Evolutionary conservation across 2,113 vertebrate genomes (phyloP), one percentile per base, ranked within the genome.

Genomic region (Peromyscus maniculatus): DNA sequence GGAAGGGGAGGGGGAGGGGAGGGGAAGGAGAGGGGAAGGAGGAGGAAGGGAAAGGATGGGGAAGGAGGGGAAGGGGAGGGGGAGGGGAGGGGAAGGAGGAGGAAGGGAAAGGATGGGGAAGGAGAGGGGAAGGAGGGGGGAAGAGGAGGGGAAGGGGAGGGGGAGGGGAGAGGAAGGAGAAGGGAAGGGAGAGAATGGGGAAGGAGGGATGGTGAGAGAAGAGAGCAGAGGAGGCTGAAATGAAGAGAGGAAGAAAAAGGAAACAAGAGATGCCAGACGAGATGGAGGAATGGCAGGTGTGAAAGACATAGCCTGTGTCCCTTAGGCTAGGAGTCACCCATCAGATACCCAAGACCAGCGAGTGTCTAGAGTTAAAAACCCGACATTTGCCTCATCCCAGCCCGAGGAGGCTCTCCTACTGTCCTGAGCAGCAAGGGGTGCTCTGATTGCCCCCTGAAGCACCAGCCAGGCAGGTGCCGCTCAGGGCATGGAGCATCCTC

Each of bases 281-380:
- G 91, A 69, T 4, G 0, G 62, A n/a, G 22, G 59, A 87, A 57
- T 5, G 33, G 7, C 2, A 26, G 19, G 11, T 12, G 66, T 5
- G 17, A 71, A 55, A 36, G 28, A 28, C 5, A 77, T n/a, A 49
- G 36, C 12, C 55, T 74, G 7, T 91, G 67, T 36, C 17, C 33
- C 57, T 7, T 22, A 24, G 89, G 77, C 83, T 59, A 97, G 98
- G 97, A 52, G 75, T 90, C 87, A 97, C 97, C 98, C 98, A 97
- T 97, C 98, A 46, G 71, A 31, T 67, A 64, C 16, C 31, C 84
- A 91, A 52, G 78, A 82, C 6, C 3, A 96, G 78, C 33, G 78
- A 87, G 26, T 49, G 22, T 33, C 26, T 74, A 64, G 87, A 89
- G 82, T 86, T 31, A 33, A 33, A 72, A 49, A 19, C 71, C 59